Base-by-base conservation (phyloP, 2,113 vertebrate genomes). In the Carassius carassius region DNA sequence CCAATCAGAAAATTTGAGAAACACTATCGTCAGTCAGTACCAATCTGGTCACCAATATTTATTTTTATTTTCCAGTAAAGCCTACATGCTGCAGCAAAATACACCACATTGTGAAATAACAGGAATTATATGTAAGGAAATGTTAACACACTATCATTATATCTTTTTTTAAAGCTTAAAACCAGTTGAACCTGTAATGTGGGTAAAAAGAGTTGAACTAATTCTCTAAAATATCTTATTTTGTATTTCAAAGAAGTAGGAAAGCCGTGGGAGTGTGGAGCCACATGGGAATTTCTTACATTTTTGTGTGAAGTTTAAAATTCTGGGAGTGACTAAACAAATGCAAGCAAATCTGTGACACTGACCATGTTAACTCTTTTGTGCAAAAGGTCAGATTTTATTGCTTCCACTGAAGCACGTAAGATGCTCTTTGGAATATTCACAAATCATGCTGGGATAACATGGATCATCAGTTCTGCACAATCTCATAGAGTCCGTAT, bases 361-460 rank as follows among this genome's bases (percentile, higher is more conserved):
- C 29, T 14, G 75, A 16, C 29, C 54, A 58, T 41, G 54, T 60
- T 74, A n/a, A 74, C 11, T 3, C 3, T 25, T 23, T 16, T 58
- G 41, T 49, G 41, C 41, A 49, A 78, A 60, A 78, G 54, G 76
- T 41, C 76, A 78, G 56, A 78, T 62, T 8, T 23, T 49, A 41
- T 74, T 47, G n/a, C 72, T 74, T 47, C 21, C 76, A 62, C 56
- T 78, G 35, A 62, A 78, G 56, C 32, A 78, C 56, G 16, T 6
- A 16, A 49, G 41, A 25, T 25, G 72, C 72, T 74, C 72, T 74
- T 74, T 74, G 37, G 41, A 47, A 49, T 23, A 49, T 74, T 25
- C 72, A 49, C 72, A 74, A 47, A 74, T 47, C 70, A 47, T 9
- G 72, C 72, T 74, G 72, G 41, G 41, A 74, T 49, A 74, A 49